phyloP scores from a whole-genome alignment of 2,113 vertebrate genomes.

The Lasiurus cinereus region DNA sequence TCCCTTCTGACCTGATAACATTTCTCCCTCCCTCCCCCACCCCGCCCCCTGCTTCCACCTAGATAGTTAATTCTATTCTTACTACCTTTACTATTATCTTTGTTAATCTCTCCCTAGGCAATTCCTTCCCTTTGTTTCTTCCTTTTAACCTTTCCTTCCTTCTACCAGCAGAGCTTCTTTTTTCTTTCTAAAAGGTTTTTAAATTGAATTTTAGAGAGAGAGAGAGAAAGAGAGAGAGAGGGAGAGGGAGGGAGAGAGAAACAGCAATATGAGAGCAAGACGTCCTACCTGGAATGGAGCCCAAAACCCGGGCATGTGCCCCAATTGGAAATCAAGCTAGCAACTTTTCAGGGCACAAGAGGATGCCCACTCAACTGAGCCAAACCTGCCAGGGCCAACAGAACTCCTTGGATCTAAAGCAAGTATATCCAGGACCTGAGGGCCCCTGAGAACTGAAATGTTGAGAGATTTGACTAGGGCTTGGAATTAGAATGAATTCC shows the following conservation, averaged over 20 bases:
- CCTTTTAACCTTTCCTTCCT: not conserved
- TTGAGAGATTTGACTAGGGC: not conserved
- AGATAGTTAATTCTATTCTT: not conserved
- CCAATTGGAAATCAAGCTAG: not conserved
- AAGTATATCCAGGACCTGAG: not conserved
- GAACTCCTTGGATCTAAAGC: not conserved
- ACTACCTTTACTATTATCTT: not conserved
- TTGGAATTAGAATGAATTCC: not conserved
- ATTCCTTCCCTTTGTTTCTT: not conserved
- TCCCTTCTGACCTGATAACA: not conserved
- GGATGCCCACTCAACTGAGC: not conserved
- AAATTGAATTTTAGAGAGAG: not conserved
- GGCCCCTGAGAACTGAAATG: not conserved
- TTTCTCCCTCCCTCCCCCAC: too few relatives aligned
- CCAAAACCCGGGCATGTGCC: not conserved
- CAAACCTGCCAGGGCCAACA: not conserved
- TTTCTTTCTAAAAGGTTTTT: not conserved
- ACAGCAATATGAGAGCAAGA: not conserved
- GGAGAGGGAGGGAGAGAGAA: not conserved
- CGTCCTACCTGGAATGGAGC: too few relatives aligned
- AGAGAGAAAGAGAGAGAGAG: not conserved
- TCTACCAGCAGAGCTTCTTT: not conserved
- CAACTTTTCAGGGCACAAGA: not conserved
- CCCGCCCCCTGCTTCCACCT: not conserved
- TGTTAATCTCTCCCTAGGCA: not conserved